phyloP scores from a whole-genome alignment of 2,797 vertebrate genomes.

The Xiphorhynchus erythropygius region DNA sequence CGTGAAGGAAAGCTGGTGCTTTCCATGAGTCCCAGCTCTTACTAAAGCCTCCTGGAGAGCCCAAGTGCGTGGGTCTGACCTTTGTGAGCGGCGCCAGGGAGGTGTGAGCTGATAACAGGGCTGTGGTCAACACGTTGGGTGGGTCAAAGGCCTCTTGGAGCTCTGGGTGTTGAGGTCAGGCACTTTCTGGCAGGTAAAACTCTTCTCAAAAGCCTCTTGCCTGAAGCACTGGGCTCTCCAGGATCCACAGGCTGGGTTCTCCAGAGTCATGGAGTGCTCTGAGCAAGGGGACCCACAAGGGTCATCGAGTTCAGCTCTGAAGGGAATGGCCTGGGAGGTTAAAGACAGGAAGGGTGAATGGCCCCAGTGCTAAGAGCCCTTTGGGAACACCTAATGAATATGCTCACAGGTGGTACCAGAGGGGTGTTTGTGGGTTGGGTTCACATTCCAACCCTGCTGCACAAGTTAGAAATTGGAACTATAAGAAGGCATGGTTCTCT shows the following conservation, averaged over 20 bases:
- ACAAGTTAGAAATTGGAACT: background rate
- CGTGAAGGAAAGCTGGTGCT: background rate
- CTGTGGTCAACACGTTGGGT: background rate
- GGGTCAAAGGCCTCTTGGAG: background rate
- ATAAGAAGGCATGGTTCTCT: fast-evolving
- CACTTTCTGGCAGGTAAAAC: fast-evolving
- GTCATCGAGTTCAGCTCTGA: background rate
- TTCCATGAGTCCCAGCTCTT: background rate
- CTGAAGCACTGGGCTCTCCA: background rate
- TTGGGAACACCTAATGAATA: background rate
- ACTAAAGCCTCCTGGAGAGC: background rate
- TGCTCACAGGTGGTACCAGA: background rate
- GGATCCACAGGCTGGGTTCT: background rate
- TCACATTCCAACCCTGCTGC: background rate
- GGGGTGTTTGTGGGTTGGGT: background rate
- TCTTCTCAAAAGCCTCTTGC: background rate
- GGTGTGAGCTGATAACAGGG: background rate
- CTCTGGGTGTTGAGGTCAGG: background rate
- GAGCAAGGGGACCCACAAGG: background rate
- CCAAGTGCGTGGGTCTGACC: background rate
- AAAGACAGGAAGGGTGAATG: background rate
- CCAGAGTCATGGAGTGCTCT: background rate
- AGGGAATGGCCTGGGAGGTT: background rate
- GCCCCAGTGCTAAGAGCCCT: background rate
- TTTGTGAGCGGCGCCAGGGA: background rate